phyloP scores from a whole-genome alignment of 2,888 invertebrate species.

The Embidobia sp. region DNA sequence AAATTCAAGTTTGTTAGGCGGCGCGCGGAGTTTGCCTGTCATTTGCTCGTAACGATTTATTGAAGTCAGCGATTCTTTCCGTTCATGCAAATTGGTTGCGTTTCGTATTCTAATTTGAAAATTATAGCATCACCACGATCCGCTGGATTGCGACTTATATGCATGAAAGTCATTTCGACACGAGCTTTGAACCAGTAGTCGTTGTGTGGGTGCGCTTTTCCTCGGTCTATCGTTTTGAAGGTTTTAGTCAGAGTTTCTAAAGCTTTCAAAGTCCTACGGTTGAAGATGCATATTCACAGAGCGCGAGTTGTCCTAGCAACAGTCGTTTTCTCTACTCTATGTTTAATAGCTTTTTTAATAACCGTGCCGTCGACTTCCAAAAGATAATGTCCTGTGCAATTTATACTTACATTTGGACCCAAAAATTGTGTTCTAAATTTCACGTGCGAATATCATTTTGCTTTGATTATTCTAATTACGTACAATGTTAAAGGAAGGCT shows the following conservation, averaged over 20 bases:
- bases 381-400: constrained; percentile 7
- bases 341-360: constrained; percentile 43
- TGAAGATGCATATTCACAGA: constrained; percentile 44
- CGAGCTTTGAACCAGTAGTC: constrained; percentile 26
- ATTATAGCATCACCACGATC: constrained; percentile 6
- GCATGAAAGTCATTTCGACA: constrained; percentile 24
- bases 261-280: constrained; percentile 47
- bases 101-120: constrained; percentile 22
- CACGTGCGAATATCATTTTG: too few species aligned
- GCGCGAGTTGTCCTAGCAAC: constrained; percentile 30
- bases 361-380: neutral
- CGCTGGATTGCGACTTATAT: constrained; percentile 11
- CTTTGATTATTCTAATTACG: too few species aligned
- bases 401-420: constrained; percentile 3
- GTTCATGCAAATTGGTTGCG: constrained; percentile 19
- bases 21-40: neutral
- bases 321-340: constrained; percentile 8
- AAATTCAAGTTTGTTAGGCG: constrained; percentile 26
- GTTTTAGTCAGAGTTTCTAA: constrained; percentile 33
- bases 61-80: neutral
- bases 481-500: too few species aligned
- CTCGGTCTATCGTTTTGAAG: constrained; percentile 35
- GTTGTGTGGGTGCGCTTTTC: constrained; percentile 28
- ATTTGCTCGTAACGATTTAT: constrained; percentile 6
- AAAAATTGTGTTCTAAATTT: too few species aligned